These are phyloP conservation scores for Periphyllus acericola DNA, from an alignment of 2,888 invertebrate species.

Conservation along the genomic window DNA sequence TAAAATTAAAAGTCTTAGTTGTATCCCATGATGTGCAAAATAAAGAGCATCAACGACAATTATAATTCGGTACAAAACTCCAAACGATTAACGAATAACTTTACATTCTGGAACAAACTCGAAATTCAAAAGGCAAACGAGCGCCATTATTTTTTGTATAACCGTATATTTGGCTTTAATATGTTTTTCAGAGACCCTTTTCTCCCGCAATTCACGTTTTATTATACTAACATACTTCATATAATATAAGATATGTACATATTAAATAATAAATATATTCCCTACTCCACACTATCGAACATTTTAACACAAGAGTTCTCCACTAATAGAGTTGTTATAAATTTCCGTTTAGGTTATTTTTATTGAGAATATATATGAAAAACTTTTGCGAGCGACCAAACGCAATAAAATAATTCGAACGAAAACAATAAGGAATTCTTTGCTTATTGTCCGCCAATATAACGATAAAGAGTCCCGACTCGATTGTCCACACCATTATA, in stretches of 20 bases:
- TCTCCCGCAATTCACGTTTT: not conserved
- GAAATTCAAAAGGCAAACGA: too few species aligned
- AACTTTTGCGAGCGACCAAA: not conserved
- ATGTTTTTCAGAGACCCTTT: not conserved
- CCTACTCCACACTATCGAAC: not conserved
- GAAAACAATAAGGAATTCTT: constrained; percentile 42
- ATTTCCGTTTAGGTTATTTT: not conserved
- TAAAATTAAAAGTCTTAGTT: too few species aligned
- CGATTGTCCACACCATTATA: not conserved
- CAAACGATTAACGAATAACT: too few species aligned
- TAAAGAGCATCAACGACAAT: too few species aligned
- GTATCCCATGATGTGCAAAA: too few species aligned
- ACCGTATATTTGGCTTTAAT: not conserved
- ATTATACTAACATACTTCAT: not conserved
- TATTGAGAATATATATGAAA: not conserved
- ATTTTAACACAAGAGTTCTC: not conserved
- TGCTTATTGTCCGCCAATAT: constrained; percentile 14
- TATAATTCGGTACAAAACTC: too few species aligned
- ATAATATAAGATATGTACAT: not conserved
- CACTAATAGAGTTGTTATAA: not conserved
- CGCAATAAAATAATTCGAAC: not conserved
- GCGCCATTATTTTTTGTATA: not conserved
- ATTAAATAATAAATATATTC: not conserved
- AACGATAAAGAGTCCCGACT: not conserved
- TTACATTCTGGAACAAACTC: too few species aligned